Evolutionary conservation across 1,140 invertebrate species (phyloP).

Genomic region (silkworm (Bombyx mori)): ASM3026992v2 NC_085119.1:7319001-7319500

Average conservation of each 20-base stretch:
- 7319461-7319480: too few relatives aligned
- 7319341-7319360: constrained; percentile 54
- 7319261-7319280: constrained; percentile 57
- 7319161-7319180: constrained; percentile 74
- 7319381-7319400: not conserved
- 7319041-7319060: not conserved
- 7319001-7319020: too few relatives aligned
- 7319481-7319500: too few relatives aligned
- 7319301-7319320: constrained; percentile 63
- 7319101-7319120: constrained; percentile 56
- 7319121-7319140: constrained; percentile 60
- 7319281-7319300: constrained; percentile 61
- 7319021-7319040: not conserved
- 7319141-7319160: constrained; percentile 65
- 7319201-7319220: not conserved
- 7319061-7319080: constrained; percentile 39
- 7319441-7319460: too few relatives aligned
- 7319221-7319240: not conserved
- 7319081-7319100: constrained; percentile 50
- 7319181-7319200: constrained; percentile 1
- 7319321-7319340: constrained; percentile 76
- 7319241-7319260: constrained; percentile 47
- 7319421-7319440: too few relatives aligned
- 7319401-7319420: too few relatives aligned
- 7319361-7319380: not conserved